phyloP scores from a whole-genome alignment of 2,888 invertebrate genomes.

The Ennomos erosarius region DNA sequence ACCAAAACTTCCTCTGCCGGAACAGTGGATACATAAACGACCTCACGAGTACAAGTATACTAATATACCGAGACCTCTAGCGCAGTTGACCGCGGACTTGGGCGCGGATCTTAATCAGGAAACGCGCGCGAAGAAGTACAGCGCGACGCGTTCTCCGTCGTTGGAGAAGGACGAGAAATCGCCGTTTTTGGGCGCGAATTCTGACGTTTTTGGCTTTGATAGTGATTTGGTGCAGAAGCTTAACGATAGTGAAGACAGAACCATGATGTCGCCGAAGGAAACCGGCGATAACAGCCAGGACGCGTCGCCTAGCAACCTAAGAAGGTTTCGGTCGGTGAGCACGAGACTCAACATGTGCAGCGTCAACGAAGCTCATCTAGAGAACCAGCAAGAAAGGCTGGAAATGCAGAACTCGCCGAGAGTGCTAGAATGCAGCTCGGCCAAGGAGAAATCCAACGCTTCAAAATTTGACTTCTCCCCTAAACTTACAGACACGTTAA shows the following conservation, averaged over 20 bases:
- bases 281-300: slow-evolving; percentile 50
- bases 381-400: slow-evolving; percentile 63
- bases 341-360: slow-evolving; percentile 75
- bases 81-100: slow-evolving; percentile 65
- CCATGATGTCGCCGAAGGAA: slow-evolving; percentile 57
- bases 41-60: slow-evolving; percentile 72
- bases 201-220: slow-evolving; percentile 76
- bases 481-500: slow-evolving; percentile 68
- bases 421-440: slow-evolving; percentile 71
- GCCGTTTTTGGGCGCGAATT: slow-evolving; percentile 68
- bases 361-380: slow-evolving; percentile 62
- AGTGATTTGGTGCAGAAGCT: slow-evolving; percentile 60
- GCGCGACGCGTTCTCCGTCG: slow-evolving; percentile 79
- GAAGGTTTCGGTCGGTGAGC: slow-evolving; percentile 74
- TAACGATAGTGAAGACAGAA: slow-evolving; percentile 49
- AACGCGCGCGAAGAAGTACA: slow-evolving; percentile 69
- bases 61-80: slow-evolving; percentile 70
- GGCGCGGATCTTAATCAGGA: slow-evolving; percentile 67
- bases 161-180: slow-evolving; percentile 82
- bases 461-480: slow-evolving; percentile 80
- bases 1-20: slow-evolving; percentile 72
- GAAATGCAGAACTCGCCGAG: slow-evolving; percentile 79
- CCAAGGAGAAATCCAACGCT: slow-evolving; percentile 72
- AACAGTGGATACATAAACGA: slow-evolving; percentile 77
- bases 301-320: slow-evolving; percentile 64